Evolutionary conservation across 2,888 invertebrate genomes (phyloP).

Genomic region (Therioaphis trifolii): DNA sequence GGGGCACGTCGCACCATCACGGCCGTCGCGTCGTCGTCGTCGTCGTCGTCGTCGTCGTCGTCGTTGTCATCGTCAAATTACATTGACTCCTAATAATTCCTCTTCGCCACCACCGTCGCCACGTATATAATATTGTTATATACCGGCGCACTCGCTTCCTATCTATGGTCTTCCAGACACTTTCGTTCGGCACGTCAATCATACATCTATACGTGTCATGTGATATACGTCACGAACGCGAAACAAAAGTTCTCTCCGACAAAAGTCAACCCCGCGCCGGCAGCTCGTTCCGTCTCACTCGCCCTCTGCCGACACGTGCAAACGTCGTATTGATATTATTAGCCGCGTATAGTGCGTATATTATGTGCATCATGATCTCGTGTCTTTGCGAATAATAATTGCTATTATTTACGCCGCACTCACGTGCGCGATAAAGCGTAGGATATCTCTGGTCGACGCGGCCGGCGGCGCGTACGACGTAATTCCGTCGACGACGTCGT

Average conservation of each 20-base stretch:
- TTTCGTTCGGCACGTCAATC: constrained; percentile 55
- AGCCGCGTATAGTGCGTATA: neutral
- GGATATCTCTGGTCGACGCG: no score
- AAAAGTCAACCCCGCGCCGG: constrained; percentile 5
- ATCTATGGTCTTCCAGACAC: constrained; percentile 32
- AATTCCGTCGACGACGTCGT: no score
- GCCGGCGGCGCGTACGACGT: no score
- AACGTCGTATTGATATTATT: no score
- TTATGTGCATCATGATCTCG: neutral
- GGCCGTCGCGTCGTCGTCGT: neutral
- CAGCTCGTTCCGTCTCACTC: neutral
- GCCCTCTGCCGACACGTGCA: neutral
- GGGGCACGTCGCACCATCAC: no score
- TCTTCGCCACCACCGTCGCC: neutral
- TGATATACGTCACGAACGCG: neutral
- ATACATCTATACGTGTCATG: neutral
- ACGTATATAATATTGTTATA: neutral
- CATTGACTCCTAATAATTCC: constrained; percentile 52
- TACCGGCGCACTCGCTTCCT: neutral
- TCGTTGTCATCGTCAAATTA: constrained; percentile 47
- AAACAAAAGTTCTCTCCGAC: constrained; percentile 23
- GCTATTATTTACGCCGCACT: no score
- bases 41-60: constrained; percentile 32
- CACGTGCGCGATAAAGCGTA: neutral
- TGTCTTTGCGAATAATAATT: no score